These are phyloP conservation scores for Coboldia fuscipes DNA, from an alignment of 1,140 invertebrate species.

Conservation along the genomic window DNA sequence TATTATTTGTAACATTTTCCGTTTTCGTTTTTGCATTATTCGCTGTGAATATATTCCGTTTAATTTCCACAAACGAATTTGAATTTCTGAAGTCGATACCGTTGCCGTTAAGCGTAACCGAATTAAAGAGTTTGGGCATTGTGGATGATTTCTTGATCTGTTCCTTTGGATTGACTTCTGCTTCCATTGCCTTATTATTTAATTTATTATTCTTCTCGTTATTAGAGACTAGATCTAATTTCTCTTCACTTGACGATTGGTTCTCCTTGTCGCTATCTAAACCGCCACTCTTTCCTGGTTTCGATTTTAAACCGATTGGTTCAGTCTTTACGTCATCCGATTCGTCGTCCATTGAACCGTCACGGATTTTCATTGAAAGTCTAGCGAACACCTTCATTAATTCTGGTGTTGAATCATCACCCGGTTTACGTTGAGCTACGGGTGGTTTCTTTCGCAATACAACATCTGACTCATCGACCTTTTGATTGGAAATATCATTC, in stretches of 20 bases:
- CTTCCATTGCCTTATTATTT: slow-evolving; percentile 2
- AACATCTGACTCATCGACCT: slow-evolving; percentile 15
- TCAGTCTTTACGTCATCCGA: background rate
- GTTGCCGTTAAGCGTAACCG: background rate
- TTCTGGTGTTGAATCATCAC: slow-evolving; percentile 40
- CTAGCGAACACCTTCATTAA: slow-evolving; percentile 59
- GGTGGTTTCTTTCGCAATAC: slow-evolving; percentile 31
- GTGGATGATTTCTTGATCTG: background rate
- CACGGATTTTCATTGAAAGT: slow-evolving; percentile 50
- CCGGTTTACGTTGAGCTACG: slow-evolving; percentile 1
- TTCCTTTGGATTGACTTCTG: background rate
- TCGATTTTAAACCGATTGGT: slow-evolving; percentile 2
- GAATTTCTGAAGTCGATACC: slow-evolving; percentile 8
- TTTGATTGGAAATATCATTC: too few species aligned
- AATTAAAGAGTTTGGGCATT: background rate
- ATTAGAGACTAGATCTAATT: slow-evolving; percentile 13
- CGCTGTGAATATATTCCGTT: background rate
- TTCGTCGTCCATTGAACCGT: slow-evolving; percentile 15
- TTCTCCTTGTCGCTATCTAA: slow-evolving; percentile 46
- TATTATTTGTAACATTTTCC: background rate
- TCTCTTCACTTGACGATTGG: slow-evolving; percentile 20
- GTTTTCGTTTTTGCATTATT: background rate
- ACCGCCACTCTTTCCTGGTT: slow-evolving; percentile 9
- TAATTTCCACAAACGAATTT: slow-evolving; percentile 12
- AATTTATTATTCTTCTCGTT: slow-evolving; percentile 10